Base-by-base conservation (phyloP, 2,888 invertebrate species). In the Ethmia dodecea region DNA sequence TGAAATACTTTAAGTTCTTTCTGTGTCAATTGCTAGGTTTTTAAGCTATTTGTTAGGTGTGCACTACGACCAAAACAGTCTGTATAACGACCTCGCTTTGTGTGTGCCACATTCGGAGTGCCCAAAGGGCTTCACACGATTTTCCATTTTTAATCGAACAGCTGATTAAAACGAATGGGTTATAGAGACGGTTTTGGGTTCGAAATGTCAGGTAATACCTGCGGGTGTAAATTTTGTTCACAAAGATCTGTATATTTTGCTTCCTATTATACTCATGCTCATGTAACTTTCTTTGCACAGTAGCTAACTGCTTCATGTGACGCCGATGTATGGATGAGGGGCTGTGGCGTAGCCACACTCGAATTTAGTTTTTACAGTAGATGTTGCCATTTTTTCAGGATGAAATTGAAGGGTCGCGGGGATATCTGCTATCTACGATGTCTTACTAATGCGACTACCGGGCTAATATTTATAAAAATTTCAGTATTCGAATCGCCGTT, bases 361-460 rank as follows among this genome's bases (percentile, higher is more conserved):
- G 51, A 50, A 44, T 47, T 59, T 61, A 52, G 61, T 69, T 72
- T 50, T 74, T 70, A 74, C 67, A 70, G 73, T 77, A 76, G 76
- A 55, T 71, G 62, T 74, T 66, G 54, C 63, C 59, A 64, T 77
- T 81, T 70, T 90, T 90, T 73, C 91, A 92, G 92, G 91, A 90
- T 73, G 91, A 92, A 69, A 74, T 89, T 70, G 81, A 87, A 70
- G 88, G 88, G 64, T 87, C 90, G 47, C 86, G 90, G 71, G 91
- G 90, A 77, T 86, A 88, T 72, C 86, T 91, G 71, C 89, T 92
- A 71, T 89, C 88, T 63, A 81, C 89, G 57, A 68, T 92, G 78
- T 86, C 86, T 75, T 89, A 89, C 77, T 90, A 89, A 71, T 67
- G 55, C 60, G 58, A 53, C 59, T 45, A 54, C 65, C 62, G 46